A percentile compares a stretch with the other conserved stretches of the same genome.
phyloP scores from a whole-genome alignment of 1,140 invertebrate genomes.

The Notospermus geniculatus region DNA sequence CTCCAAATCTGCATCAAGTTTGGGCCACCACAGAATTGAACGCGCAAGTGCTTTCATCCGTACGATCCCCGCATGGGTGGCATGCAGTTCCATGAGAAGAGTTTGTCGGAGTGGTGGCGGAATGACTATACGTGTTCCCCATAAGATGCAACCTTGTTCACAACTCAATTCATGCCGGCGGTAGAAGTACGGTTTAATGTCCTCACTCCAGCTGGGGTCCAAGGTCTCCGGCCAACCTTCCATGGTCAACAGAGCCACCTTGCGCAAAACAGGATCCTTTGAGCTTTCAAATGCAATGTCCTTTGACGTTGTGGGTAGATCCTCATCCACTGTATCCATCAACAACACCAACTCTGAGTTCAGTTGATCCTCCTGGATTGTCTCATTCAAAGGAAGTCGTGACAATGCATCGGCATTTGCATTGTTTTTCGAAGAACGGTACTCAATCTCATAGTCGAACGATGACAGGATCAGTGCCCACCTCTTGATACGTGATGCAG shows the following conservation, averaged over 20 bases:
- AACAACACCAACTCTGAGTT: background rate
- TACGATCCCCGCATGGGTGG: conserved; percentile 57
- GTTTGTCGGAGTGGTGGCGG: conserved; percentile 48
- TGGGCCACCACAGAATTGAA: conserved; percentile 58
- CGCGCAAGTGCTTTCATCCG: conserved; percentile 59
- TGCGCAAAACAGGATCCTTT: background rate
- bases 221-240: background rate
- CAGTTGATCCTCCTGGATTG: background rate
- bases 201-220: background rate
- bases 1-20: conserved; percentile 54
- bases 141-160: conserved; percentile 12
- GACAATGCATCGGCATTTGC: conserved; percentile 32
- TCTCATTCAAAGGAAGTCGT: background rate
- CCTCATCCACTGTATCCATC: too few relatives aligned
- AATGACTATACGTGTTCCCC: conserved; percentile 30
- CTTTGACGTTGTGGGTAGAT: background rate
- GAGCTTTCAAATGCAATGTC: background rate
- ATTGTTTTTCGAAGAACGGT: conserved; percentile 24
- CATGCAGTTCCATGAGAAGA: conserved; percentile 53
- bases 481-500: conserved; percentile 12
- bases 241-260: background rate
- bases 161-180: conserved; percentile 11
- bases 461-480: conserved; percentile 28
- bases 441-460: conserved; percentile 36
- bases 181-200: background rate